phyloP scores from a whole-genome alignment of 2,888 invertebrate genomes.

The Diarsia rubi region DNA sequence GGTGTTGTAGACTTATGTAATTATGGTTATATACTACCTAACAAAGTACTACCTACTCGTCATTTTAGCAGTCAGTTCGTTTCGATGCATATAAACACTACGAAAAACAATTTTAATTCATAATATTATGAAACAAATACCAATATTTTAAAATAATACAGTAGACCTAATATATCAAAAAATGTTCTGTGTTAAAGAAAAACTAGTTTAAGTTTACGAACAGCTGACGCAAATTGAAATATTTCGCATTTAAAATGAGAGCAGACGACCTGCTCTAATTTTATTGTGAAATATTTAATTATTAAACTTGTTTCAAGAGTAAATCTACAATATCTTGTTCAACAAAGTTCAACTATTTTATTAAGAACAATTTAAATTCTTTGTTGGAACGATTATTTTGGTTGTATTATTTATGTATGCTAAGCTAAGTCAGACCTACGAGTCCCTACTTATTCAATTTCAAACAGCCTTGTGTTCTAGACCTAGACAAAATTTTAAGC shows the following conservation, averaged over 20 bases:
- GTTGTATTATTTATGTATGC: background rate
- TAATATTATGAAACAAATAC: background rate
- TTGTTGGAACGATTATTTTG: background rate
- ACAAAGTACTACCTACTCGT: background rate
- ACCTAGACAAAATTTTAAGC: background rate
- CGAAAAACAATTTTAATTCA: background rate
- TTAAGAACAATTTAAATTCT: background rate
- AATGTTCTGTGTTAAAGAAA: background rate
- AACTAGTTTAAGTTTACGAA: background rate
- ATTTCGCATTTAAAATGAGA: conserved; percentile 4
- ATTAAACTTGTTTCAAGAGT: background rate
- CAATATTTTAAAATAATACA: background rate
- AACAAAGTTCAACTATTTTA: background rate
- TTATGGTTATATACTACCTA: conserved; percentile 53
- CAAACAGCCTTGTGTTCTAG: background rate
- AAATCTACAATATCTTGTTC: background rate
- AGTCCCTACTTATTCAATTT: background rate
- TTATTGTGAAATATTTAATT: conserved; percentile 28
- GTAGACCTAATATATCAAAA: background rate
- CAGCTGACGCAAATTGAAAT: conserved; percentile 12
- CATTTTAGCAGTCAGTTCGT: no score
- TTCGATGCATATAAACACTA: no score
- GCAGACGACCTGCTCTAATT: conserved; percentile 13
- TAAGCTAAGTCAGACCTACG: background rate
- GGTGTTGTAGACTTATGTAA: conserved; percentile 58